These are phyloP conservation scores for Melanotaenia parkinsoni DNA, from an alignment of 2,797 vertebrate genomes.

Conservation along the genomic window DNA sequence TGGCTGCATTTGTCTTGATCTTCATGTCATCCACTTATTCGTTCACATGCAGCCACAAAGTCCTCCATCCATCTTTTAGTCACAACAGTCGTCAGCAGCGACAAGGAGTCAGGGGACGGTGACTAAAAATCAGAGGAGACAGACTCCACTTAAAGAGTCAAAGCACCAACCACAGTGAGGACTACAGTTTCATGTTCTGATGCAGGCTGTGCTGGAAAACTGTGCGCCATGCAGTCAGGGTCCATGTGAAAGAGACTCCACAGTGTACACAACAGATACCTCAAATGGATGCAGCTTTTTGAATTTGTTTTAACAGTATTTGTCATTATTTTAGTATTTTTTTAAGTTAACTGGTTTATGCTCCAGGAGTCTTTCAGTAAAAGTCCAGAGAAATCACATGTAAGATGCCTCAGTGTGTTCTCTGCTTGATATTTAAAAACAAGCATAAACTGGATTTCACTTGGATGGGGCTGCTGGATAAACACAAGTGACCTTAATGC, in stretches of 20 bases:
- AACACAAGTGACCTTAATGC: constrained; percentile 58
- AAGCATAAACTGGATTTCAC: constrained; percentile 17
- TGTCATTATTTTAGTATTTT: constrained; percentile 35
- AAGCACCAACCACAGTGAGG: neutral
- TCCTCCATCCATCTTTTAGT: constrained; percentile 6
- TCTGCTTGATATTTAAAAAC: constrained; percentile 27
- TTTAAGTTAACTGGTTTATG: constrained; percentile 43
- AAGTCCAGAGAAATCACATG: constrained; percentile 31
- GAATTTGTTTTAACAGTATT: constrained; percentile 32
- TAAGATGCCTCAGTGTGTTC: constrained; percentile 34
- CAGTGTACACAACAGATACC: constrained; percentile 74
- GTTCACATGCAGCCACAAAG: constrained; percentile 5
- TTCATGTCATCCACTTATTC: constrained; percentile 20
- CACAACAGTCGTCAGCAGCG: constrained; percentile 4
- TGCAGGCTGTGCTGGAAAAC: constrained; percentile 24
- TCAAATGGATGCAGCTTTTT: constrained; percentile 67
- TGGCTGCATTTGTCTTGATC: constrained; percentile 78
- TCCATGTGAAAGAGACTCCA: constrained; percentile 29
- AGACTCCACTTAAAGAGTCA: neutral
- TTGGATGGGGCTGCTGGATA: constrained; percentile 40
- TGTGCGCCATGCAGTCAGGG: constrained; percentile 25
- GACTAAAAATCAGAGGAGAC: constrained; percentile 13
- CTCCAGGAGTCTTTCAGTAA: constrained; percentile 36
- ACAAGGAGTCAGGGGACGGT: constrained; percentile 5
- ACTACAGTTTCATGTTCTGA: constrained; percentile 16